These are phyloP conservation scores for Ichneumon xanthorius DNA, from an alignment of 2,888 invertebrate genomes.

Conservation along the genomic window DNA sequence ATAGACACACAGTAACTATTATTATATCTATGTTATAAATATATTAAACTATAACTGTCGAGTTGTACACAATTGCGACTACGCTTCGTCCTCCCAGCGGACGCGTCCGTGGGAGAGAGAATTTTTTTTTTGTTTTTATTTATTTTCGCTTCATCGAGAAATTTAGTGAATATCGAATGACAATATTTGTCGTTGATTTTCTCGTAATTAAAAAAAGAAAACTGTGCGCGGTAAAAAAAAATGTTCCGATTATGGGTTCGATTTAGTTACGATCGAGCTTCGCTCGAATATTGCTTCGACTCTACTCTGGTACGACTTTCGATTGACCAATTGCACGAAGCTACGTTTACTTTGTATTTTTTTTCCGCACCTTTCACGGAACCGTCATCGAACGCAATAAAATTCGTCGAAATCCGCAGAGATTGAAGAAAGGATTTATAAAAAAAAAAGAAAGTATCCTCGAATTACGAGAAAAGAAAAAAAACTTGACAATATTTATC, in stretches of 20 bases:
- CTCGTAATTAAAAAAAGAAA: constrained; percentile 42
- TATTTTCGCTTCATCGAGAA: neutral
- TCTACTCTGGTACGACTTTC: neutral
- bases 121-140: neutral
- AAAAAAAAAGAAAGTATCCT: constrained; percentile 19
- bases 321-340: neutral
- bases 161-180: constrained; percentile 4
- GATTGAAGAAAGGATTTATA: constrained; percentile 64
- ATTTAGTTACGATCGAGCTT: neutral
- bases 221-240: neutral
- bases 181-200: constrained; percentile 62
- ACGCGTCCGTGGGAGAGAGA: neutral
- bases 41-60: neutral
- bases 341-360: neutral
- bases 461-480: constrained; percentile 19
- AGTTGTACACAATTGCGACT: constrained; percentile 1
- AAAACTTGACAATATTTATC: constrained; percentile 59
- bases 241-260: neutral
- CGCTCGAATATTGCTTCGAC: neutral
- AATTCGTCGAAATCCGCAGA: constrained; percentile 10
- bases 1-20: constrained; percentile 36
- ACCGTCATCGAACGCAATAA: neutral
- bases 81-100: neutral
- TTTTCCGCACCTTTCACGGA: neutral
- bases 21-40: neutral